phyloP scores from a whole-genome alignment of 2,797 vertebrate genomes.

The Mallotus villosus region DNA sequence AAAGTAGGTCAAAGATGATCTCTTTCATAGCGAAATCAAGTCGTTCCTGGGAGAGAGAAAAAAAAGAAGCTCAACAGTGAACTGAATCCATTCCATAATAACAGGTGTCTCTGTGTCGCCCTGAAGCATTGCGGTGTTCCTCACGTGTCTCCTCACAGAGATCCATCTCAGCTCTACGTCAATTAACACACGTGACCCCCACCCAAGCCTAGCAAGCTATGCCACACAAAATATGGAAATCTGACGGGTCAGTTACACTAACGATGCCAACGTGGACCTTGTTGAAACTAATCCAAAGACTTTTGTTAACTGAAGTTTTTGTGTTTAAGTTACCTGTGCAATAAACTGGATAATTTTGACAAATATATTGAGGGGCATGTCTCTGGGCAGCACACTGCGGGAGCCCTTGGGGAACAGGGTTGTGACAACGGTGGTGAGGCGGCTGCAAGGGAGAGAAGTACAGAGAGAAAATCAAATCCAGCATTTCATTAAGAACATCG shows the following conservation, averaged over 20 bases:
- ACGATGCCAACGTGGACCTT: background rate
- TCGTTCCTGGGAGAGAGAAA: conserved; percentile 67
- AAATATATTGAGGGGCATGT: conserved; percentile 98
- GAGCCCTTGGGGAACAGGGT: conserved; percentile 98
- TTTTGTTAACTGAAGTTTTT: background rate
- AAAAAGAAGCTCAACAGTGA: conserved; percentile 14
- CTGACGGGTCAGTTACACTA: too few relatives aligned
- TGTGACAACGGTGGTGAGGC: conserved; percentile 91
- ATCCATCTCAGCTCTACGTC: too few relatives aligned
- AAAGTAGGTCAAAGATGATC: conserved; percentile 81
- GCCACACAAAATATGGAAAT: too few relatives aligned
- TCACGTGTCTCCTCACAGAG: background rate
- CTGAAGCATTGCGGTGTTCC: too few relatives aligned
- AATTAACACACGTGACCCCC: too few relatives aligned
- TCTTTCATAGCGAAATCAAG: conserved; percentile 85
- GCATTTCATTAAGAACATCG: background rate
- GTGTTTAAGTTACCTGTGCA: conserved; percentile 81
- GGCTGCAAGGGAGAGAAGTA: conserved; percentile 74
- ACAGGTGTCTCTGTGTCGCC: too few relatives aligned
- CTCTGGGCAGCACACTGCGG: conserved; percentile 93
- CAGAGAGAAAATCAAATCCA: conserved; percentile 4
- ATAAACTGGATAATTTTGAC: conserved; percentile 99
- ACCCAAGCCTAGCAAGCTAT: too few relatives aligned
- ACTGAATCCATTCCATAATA: background rate
- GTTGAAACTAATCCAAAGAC: too few relatives aligned